These are phyloP conservation scores for Parasteatoda lunata DNA, from an alignment of 2,888 invertebrate species.

Conservation along the genomic window DNA sequence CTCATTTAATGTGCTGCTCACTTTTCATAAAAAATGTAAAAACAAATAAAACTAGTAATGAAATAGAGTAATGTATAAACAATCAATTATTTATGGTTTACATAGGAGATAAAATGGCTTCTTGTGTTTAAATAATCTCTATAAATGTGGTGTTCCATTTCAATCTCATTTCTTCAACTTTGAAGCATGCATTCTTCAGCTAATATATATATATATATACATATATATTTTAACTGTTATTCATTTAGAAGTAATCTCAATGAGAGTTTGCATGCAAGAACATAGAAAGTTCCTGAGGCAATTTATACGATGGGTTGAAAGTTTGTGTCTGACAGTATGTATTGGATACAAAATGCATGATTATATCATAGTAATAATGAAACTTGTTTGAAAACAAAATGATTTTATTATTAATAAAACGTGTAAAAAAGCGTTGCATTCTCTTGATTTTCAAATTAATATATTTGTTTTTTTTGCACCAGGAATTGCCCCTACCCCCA, in stretches of 20 bases:
- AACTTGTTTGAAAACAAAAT: slow-evolving; percentile 51
- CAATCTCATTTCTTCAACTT: slow-evolving; percentile 52
- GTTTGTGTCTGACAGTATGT: slow-evolving; percentile 65
- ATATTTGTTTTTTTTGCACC: too few species aligned
- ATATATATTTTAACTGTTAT: slow-evolving; percentile 52
- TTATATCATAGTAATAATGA: slow-evolving; percentile 59
- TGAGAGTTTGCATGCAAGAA: slow-evolving; percentile 67
- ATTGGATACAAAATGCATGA: slow-evolving; percentile 65
- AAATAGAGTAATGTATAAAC: slow-evolving; percentile 26
- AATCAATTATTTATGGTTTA: slow-evolving; percentile 49
- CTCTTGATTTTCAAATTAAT: background rate
- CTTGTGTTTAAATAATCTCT: slow-evolving; percentile 47
- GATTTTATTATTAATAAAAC: slow-evolving; percentile 64
- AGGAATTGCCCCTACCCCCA: too few species aligned
- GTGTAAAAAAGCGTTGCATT: slow-evolving; percentile 53
- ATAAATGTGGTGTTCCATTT: slow-evolving; percentile 63
- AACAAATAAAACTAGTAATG: background rate
- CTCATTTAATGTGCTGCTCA: slow-evolving; percentile 60
- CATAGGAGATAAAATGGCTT: slow-evolving; percentile 37
- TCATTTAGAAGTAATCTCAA: slow-evolving; percentile 66
- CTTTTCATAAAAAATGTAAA: slow-evolving; percentile 49
- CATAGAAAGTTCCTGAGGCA: slow-evolving; percentile 64
- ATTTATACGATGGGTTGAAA: slow-evolving; percentile 45
- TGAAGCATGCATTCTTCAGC: slow-evolving; percentile 59
- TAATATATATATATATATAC: slow-evolving; percentile 4